phyloP scores from a whole-genome alignment of 1,140 invertebrate species.

The Laupala kohalensis region DNA sequence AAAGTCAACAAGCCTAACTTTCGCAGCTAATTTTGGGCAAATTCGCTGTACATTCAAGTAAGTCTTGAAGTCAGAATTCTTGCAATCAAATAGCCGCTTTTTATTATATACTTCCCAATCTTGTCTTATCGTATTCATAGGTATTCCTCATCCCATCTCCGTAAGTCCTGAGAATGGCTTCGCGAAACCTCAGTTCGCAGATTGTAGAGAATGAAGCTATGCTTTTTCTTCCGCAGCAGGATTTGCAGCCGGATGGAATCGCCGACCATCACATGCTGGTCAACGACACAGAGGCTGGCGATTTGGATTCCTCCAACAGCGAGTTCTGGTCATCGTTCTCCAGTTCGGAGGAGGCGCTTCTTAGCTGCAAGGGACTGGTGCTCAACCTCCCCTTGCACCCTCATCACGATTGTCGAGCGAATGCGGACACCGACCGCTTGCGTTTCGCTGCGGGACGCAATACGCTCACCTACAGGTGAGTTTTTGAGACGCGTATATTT shows the following conservation, averaged over 20 bases:
- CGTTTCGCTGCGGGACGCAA: slow-evolving; percentile 39
- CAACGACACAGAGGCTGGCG: slow-evolving; percentile 38
- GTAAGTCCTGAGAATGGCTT: too few relatives aligned
- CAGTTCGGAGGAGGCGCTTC: slow-evolving; percentile 56
- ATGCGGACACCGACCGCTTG: slow-evolving; percentile 28
- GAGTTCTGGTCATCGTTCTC: slow-evolving; percentile 71
- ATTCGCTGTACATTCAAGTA: too few relatives aligned
- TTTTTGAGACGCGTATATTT: too few relatives aligned
- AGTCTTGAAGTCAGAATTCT: too few relatives aligned
- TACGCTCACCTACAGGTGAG: slow-evolving; percentile 46
- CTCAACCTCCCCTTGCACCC: slow-evolving; percentile 54
- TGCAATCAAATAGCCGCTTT: too few relatives aligned
- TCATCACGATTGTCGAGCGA: slow-evolving; percentile 36
- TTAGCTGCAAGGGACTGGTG: slow-evolving; percentile 58
- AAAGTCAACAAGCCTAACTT: too few relatives aligned
- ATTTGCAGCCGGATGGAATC: slow-evolving; percentile 13
- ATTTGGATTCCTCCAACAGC: slow-evolving; percentile 51
- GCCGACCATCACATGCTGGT: slow-evolving; percentile 25
- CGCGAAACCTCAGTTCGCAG: too few relatives aligned
- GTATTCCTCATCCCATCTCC: too few relatives aligned
- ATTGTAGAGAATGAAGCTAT: too few relatives aligned
- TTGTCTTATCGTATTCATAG: too few relatives aligned
- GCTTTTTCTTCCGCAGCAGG: background rate
- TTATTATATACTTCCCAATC: too few relatives aligned
- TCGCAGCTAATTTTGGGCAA: too few relatives aligned